These are phyloP conservation scores for Tragopan temminckii DNA, from an alignment of 2,797 vertebrate species.

Conservation along the genomic window DNA sequence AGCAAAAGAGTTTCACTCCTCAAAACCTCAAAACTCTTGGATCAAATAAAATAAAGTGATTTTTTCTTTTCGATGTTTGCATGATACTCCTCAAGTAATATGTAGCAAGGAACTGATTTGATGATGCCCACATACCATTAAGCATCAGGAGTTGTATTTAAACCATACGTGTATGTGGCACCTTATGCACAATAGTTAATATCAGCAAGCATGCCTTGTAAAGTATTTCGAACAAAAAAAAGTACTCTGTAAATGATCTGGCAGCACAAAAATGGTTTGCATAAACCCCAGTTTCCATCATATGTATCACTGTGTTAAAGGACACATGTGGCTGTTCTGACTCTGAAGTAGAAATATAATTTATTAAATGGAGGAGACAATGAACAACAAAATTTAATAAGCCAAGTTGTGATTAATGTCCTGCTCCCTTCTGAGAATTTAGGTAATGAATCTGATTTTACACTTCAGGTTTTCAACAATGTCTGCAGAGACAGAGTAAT, in stretches of 20 bases:
- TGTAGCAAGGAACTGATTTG: background rate
- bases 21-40: background rate
- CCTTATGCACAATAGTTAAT: background rate
- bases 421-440: slow-evolving; percentile 31
- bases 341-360: slow-evolving; percentile 48
- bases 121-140: background rate
- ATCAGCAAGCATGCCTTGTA: background rate
- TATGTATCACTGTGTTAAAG: background rate
- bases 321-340: background rate
- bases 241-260: background rate
- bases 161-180: background rate
- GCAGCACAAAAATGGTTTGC: background rate
- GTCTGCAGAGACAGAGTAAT: slow-evolving; percentile 48
- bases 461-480: slow-evolving; percentile 55
- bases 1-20: background rate
- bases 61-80: background rate
- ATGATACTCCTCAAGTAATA: background rate
- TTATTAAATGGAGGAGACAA: slow-evolving; percentile 49
- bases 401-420: slow-evolving; percentile 35
- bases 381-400: slow-evolving; percentile 52
- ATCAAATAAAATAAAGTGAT: background rate
- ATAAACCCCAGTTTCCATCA: background rate
- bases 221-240: background rate
- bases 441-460: slow-evolving; percentile 74
- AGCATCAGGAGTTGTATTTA: background rate